Percentiles rank a stretch among this genome's conserved stretches.
These are phyloP conservation scores for Mimas tiliae DNA, from an alignment of 2,888 invertebrate genomes.

Conservation along the genomic window DNA sequence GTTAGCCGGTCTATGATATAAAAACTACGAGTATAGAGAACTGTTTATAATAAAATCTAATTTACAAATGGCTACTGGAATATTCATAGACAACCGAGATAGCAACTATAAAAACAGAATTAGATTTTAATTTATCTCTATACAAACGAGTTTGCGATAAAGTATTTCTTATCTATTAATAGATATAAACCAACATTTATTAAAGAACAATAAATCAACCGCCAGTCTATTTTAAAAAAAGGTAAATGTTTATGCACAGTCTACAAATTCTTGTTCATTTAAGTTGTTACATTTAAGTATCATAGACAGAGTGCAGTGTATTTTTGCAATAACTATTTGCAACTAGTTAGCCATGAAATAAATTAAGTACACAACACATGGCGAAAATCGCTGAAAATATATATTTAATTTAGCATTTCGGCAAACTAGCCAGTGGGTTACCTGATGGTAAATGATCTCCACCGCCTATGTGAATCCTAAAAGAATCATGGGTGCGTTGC, in stretches of 20 bases:
- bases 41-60: constrained; percentile 10
- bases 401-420: too few species aligned
- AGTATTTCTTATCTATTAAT: constrained; percentile 13
- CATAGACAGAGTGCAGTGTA: neutral
- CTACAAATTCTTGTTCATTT: neutral
- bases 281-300: neutral
- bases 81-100: neutral
- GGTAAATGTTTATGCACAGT: neutral
- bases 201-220: constrained; percentile 2
- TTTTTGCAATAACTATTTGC: neutral
- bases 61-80: constrained; percentile 18
- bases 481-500: too few species aligned
- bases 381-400: too few species aligned
- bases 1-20: too few species aligned
- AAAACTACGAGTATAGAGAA: too few species aligned
- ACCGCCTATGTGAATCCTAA: too few species aligned
- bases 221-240: neutral
- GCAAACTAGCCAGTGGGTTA: too few species aligned
- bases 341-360: too few species aligned
- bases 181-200: constrained; percentile 10
- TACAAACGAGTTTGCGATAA: neutral
- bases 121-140: constrained; percentile 2
- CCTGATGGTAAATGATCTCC: too few species aligned
- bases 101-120: constrained; percentile 4
- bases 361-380: too few species aligned